These are phyloP conservation scores for Dermolepida albohirtum DNA, from an alignment of 2,888 invertebrate genomes.

Conservation along the genomic window DNA sequence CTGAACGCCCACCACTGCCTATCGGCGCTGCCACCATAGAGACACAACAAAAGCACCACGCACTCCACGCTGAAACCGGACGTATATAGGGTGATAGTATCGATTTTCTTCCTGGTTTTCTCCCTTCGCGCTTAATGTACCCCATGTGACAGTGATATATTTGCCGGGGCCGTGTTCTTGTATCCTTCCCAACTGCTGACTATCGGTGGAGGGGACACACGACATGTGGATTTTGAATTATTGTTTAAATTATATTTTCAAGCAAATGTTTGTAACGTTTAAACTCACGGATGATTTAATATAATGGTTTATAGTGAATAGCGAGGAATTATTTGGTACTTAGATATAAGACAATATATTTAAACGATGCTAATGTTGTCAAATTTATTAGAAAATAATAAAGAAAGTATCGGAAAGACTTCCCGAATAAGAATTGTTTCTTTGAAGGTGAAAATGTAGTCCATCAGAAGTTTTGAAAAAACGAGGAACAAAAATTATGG, in stretches of 20 bases:
- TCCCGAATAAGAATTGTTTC: too few species aligned
- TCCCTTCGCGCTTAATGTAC: constrained; percentile 18
- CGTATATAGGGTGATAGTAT: constrained; percentile 19
- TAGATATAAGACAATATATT: too few species aligned
- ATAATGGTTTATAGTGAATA: too few species aligned
- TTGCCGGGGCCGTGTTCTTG: constrained; percentile 9
- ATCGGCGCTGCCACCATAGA: background rate
- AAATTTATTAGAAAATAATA: too few species aligned
- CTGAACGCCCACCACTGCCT: constrained; percentile 2
- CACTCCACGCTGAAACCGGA: background rate
- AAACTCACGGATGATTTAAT: too few species aligned
- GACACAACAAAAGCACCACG: constrained; percentile 28
- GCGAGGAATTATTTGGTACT: too few species aligned
- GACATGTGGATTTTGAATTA: constrained; percentile 2
- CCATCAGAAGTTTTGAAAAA: too few species aligned
- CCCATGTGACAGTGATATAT: constrained; percentile 30
- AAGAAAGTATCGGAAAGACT: too few species aligned
- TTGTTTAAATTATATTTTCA: constrained; percentile 3
- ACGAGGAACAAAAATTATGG: too few species aligned
- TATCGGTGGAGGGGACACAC: background rate
- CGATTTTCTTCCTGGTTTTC: constrained; percentile 19
- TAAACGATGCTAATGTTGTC: too few species aligned
- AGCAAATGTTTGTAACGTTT: background rate
- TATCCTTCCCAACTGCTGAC: constrained; percentile 3
- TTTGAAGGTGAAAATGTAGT: too few species aligned